phyloP scores from a whole-genome alignment of 2,113 vertebrate species.

The Peucedramus taeniatus region DNA sequence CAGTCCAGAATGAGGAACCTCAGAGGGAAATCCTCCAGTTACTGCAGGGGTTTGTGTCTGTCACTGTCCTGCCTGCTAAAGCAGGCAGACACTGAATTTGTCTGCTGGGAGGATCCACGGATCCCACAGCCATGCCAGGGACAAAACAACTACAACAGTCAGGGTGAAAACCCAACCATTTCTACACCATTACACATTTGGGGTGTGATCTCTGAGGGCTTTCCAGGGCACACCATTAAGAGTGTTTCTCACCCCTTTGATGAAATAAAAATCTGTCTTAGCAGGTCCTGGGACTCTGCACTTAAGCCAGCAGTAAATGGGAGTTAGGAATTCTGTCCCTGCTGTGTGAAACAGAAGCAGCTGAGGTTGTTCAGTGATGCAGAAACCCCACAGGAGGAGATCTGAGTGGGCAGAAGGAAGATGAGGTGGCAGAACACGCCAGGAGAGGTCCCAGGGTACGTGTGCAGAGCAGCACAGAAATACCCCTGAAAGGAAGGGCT shows the following conservation, averaged over 20 bases:
- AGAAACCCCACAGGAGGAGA: neutral
- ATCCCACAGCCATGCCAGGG: neutral
- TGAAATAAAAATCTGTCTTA: neutral
- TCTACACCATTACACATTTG: neutral
- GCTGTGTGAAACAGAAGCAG: neutral
- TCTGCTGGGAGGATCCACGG: fast-evolving
- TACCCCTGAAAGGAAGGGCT: neutral
- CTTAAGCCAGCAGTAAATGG: neutral
- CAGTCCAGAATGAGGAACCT: neutral
- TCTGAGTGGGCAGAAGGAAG: fast-evolving
- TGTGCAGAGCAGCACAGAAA: neutral
- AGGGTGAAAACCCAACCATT: neutral
- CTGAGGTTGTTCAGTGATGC: neutral
- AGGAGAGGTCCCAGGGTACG: neutral
- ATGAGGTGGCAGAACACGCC: neutral
- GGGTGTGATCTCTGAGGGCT: neutral
- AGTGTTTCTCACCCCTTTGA: fast-evolving
- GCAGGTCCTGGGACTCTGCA: fast-evolving
- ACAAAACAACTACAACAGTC: neutral
- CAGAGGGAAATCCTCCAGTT: neutral
- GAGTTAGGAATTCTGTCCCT: neutral
- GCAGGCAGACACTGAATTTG: fast-evolving
- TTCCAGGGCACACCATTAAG: neutral
- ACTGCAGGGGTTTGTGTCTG: neutral
- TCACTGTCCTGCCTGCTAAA: neutral